Evolutionary conservation across 1,140 invertebrate species (phyloP), one percentile per base, ranked within the genome.

Genomic region (Monochamus saltuarius): DNA sequence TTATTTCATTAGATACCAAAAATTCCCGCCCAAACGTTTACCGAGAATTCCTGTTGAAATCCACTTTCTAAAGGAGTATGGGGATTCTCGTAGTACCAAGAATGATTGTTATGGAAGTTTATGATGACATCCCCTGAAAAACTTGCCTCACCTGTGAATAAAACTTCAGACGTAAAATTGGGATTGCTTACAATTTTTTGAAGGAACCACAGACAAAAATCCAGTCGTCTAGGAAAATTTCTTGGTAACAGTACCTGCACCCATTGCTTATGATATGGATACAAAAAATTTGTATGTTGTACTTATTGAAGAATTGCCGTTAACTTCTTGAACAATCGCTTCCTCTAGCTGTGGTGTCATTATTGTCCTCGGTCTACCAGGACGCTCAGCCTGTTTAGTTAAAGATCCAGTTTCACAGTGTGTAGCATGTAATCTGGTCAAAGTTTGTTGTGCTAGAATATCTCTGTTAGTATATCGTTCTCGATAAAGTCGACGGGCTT

Each of bases 231-330:
- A 3, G 22, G 22, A 6, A 3, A 29, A 29, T 29, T 6, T 29
- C 6, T 2, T 29, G 22, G 22, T 2, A 29, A 29, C 6, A 29
- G 6, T 3, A 3, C 2, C 6, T 29, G 22, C 22, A 29, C 22
- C 2, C 22, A 6, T 29, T 29, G 22, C 22, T 3, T 2, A 6
- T 29, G 22, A 6, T 29, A 29, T 3, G 22, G 22, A 6, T 6
- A 29, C 6, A 29, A 29, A n/a, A n/a, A n/a, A n/a, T n/a, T n/a
- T n/a, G n/a, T n/a, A n/a, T n/a, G n/a, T 8, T 8, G 37, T 43
- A 10, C 42, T 43, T 13, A 13, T 43, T 43, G 42, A 43, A 43
- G 42, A 43, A 43, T 11, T 43, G 42, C 42, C 7, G 42, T 43
- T 17, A 43, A 43, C 42, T 43, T 13, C 2, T 13, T 13, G 42